Evolutionary conservation across 2,888 invertebrate genomes (phyloP).

Genomic region (Drosophila mimica): DNA sequence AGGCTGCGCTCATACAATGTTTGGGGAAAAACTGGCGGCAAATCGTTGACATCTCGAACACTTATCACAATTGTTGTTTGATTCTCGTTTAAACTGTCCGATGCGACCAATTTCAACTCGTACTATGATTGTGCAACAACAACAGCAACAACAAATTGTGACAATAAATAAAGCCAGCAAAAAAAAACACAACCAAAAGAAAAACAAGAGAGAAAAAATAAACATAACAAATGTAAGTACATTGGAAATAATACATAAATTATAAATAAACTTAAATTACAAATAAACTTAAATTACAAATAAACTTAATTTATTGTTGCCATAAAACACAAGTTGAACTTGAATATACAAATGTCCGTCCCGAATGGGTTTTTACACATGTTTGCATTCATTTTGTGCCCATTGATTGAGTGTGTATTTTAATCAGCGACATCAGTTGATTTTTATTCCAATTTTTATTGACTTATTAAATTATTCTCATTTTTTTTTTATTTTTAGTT

Average conservation of each 20-base stretch:
- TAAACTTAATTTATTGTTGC: slow-evolving; percentile 33
- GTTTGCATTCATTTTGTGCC: background rate
- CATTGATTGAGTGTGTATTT: slow-evolving; percentile 5
- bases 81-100: slow-evolving; percentile 95
- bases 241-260: slow-evolving; percentile 35
- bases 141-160: slow-evolving; percentile 16
- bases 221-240: slow-evolving; percentile 53
- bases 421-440: background rate
- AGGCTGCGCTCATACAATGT: slow-evolving; percentile 90
- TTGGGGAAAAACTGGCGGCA: slow-evolving; percentile 92
- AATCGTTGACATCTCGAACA: slow-evolving; percentile 94
- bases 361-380: background rate
- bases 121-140: slow-evolving; percentile 86
- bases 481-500: slow-evolving; percentile 21
- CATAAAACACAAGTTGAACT: slow-evolving; percentile 21
- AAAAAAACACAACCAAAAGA: slow-evolving; percentile 48
- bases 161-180: slow-evolving; percentile 51
- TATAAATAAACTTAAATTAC: slow-evolving; percentile 35
- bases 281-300: slow-evolving; percentile 34
- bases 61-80: slow-evolving; percentile 92
- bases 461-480: slow-evolving; percentile 39
- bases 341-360: slow-evolving; percentile 41
- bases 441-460: slow-evolving; percentile 40
- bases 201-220: slow-evolving; percentile 63
- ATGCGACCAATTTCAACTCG: slow-evolving; percentile 94